A percentile compares a stretch with the other conserved stretches of the same genome.
These are phyloP conservation scores for Paedocypris micromegethes DNA, from an alignment of 2,797 vertebrate genomes.

Conservation along the genomic window DNA sequence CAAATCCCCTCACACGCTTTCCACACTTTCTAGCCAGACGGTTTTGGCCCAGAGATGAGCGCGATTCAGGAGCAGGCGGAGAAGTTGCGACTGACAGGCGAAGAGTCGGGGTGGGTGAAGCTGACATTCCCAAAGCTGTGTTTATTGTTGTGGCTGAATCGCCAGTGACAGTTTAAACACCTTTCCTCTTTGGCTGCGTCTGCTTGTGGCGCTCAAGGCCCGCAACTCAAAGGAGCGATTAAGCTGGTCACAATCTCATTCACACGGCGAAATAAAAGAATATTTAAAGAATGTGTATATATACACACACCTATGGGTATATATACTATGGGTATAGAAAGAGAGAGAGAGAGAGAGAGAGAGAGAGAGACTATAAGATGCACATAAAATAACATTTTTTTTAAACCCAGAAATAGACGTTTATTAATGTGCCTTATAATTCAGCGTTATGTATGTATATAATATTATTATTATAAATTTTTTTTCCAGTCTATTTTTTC, in stretches of 20 bases:
- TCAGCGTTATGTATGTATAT: too few species aligned
- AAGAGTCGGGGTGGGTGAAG: slow-evolving; percentile 37
- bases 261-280: slow-evolving; percentile 35
- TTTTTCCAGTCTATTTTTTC: too few species aligned
- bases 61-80: slow-evolving; percentile 34
- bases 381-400: neutral
- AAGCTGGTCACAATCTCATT: slow-evolving; percentile 62
- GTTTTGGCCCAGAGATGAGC: slow-evolving; percentile 24
- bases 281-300: too few species aligned
- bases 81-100: slow-evolving; percentile 14
- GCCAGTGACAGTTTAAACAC: slow-evolving; percentile 60
- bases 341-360: too few species aligned
- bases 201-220: slow-evolving; percentile 40
- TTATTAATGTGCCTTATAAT: too few species aligned
- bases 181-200: slow-evolving; percentile 35
- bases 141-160: slow-evolving; percentile 69
- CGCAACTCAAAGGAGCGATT: slow-evolving; percentile 65
- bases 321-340: too few species aligned
- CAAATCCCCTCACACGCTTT: slow-evolving; percentile 33
- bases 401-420: neutral
- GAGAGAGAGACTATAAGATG: too few species aligned
- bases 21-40: slow-evolving; percentile 38
- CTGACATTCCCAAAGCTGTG: slow-evolving; percentile 62
- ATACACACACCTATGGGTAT: too few species aligned
- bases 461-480: too few species aligned